phyloP scores from a whole-genome alignment of 1,140 invertebrate species.

The Papilio aristodemus region DNA sequence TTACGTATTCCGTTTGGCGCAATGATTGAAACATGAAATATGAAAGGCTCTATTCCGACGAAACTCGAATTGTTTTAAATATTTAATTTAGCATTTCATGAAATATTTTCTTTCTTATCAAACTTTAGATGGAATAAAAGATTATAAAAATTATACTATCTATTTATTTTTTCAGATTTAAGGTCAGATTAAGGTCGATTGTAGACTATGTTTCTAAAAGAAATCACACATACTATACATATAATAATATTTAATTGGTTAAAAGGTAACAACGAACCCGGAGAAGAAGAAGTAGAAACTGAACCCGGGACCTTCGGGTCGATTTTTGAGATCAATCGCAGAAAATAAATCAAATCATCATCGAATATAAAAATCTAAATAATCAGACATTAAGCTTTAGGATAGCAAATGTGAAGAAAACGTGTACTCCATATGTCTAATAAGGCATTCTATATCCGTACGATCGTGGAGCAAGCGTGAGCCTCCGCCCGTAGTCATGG shows the following conservation, averaged over 20 bases:
- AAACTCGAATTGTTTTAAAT: slow-evolving; percentile 1
- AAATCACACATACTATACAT: no score
- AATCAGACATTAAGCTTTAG: no score
- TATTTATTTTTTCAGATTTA: no score
- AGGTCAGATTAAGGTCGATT: no score
- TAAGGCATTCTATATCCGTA: slow-evolving; percentile 1
- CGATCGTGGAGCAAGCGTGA: not conserved
- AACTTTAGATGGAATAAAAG: not conserved
- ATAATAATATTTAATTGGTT: no score
- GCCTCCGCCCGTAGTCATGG: not conserved
- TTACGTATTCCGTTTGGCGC: slow-evolving; percentile 23
- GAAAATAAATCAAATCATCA: no score
- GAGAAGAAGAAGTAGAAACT: no score
- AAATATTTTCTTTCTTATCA: not conserved
- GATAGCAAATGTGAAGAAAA: not conserved
- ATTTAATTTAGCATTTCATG: slow-evolving; percentile 6
- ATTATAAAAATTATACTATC: not conserved
- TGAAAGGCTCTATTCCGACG: not conserved
- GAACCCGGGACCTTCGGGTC: no score
- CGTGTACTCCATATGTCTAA: not conserved
- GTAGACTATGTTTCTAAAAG: no score
- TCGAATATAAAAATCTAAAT: no score
- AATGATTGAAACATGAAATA: slow-evolving; percentile 27
- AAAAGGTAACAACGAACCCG: no score
- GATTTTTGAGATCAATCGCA: no score